Conservation (phyloP, 2,113 vertebrate species). For the Channa maculata region DNA sequence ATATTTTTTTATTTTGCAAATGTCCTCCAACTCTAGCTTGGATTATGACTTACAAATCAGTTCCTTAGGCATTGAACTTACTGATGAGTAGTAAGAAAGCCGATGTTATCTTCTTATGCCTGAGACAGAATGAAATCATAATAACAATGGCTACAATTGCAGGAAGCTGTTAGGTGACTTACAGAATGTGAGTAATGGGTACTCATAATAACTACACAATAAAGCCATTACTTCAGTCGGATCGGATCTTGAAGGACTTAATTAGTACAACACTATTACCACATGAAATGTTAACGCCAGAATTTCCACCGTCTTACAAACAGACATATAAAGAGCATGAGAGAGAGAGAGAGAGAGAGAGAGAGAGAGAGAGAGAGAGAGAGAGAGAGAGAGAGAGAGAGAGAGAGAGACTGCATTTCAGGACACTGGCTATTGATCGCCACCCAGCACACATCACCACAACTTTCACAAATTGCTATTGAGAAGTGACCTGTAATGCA, state of each 20-base stretch:
- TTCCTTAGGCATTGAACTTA: too few species aligned
- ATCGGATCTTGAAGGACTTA: neutral
- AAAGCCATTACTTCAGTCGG: constrained; percentile 5
- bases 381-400: constrained; percentile 25
- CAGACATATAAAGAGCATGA: constrained; percentile 44
- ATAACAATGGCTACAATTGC: too few species aligned
- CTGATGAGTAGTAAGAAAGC: too few species aligned
- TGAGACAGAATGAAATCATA: too few species aligned
- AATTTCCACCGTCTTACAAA: constrained; percentile 36
- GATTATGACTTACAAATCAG: too few species aligned
- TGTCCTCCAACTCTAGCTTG: too few species aligned
- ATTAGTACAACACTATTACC: too few species aligned
- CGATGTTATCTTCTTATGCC: too few species aligned
- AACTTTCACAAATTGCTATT: constrained; percentile 88
- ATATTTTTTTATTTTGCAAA: too few species aligned
- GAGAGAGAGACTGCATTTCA: constrained; percentile 64
- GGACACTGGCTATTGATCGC: constrained; percentile 83
- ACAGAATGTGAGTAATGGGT: too few species aligned
- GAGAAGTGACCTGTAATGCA: constrained; percentile 89
- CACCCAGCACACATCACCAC: constrained; percentile 84
- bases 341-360: constrained; percentile 22
- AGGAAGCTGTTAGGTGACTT: too few species aligned
- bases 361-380: constrained; percentile 37
- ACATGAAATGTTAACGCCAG: constrained; percentile 41
- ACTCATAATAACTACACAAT: too few species aligned